Base-by-base conservation (phyloP, 1,140 invertebrate genomes). In the Vanessa atalanta region DNA sequence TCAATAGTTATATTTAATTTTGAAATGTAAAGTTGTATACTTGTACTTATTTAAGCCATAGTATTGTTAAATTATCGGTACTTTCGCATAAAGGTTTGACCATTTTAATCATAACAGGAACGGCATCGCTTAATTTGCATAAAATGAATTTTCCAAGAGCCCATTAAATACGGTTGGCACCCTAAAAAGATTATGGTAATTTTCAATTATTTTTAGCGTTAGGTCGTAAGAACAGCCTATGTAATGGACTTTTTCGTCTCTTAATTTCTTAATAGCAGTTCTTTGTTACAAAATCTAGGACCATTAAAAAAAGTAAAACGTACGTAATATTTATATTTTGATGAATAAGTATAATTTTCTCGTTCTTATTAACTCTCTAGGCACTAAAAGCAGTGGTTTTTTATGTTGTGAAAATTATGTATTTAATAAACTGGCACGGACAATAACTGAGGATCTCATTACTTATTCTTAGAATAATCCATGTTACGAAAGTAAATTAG, bases 141-240 rank as follows among this genome's bases (percentile, higher is more conserved):
- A 67, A 67, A 75, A 70, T 71, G 64, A 70, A 70, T 75, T 75
- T 75, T 50, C 64, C 51, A 43, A 51, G 31, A 57, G 16, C 37
- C 55, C 16, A 66, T 71, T 71, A 75, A 73, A 63, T 37, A 60
- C 16, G 37, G 15, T 55, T 51, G 31, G 47, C 64, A 75, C 57
- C 63, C 55, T 50, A 48, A 55, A 61, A 73, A 66, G 47, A 64
- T 71, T 75, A 75, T 75, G 64, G 64, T 70, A 71, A 72, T 66
- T 61, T 67, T 76, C 77, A 73, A 70, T 79, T 73, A 70, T 75
- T 68, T 71, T 69, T 67, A 69, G n/a, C 48, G 64, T 63, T 65
- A 69, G 48, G 70, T 63, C 61, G 65, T 70, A 68, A 60, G 47
- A 64, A 74, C 65, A 14, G 60, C 43, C 48, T 53, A 47, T 50